Base-by-base conservation (phyloP, 23 tunicate species). In the Diplosoma virens region DNA sequence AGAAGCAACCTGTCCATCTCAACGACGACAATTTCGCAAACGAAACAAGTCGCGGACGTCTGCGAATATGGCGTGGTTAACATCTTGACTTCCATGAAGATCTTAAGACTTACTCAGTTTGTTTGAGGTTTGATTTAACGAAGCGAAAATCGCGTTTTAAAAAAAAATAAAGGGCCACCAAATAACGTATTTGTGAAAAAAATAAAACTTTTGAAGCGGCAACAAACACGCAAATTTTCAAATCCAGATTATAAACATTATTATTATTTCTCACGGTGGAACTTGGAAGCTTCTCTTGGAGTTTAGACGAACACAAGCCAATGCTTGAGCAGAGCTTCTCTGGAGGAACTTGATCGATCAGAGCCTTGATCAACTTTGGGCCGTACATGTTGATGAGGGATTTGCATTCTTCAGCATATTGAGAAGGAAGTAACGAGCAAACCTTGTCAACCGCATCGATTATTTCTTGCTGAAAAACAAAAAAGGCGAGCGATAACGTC, bases 1-100 rank as follows among this genome's bases (percentile, higher is more conserved):
- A 27, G 24, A 25, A 87, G 69, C 24, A 81, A 32, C n/a, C 53
- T 37, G 31, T 87, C 86, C 27, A 87, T 48, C 55, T 81, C 86
- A 0, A 32, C 32, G 7, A 59, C 82, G 47, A 87, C 77, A 2
- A 56, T 28, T 21, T 1, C 45, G 77, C 94, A 87, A 14, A 87
- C 0, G 47, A 74, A 82, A 30, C 94, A 87, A 4, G 55, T 26
- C 7, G 55, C 33, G 4, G 64, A 27, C 11, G 22, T 17, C 76
- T 56, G 64, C 9, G 14, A 41, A 14, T 41, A 41, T 9, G 50
- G n/a, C n/a, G n/a, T n/a, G n/a, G n/a, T n/a, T n/a, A n/a, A n/a
- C n/a, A n/a, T n/a, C n/a, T n/a, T n/a, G n/a, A n/a, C n/a, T n/a
- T n/a, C n/a, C n/a, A n/a, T n/a, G n/a, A n/a, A n/a, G n/a, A n/a